Evolutionary conservation across 2,888 invertebrate species (phyloP), one percentile per base, ranked within the genome.

Genomic region (Oscheius sp.): DNA sequence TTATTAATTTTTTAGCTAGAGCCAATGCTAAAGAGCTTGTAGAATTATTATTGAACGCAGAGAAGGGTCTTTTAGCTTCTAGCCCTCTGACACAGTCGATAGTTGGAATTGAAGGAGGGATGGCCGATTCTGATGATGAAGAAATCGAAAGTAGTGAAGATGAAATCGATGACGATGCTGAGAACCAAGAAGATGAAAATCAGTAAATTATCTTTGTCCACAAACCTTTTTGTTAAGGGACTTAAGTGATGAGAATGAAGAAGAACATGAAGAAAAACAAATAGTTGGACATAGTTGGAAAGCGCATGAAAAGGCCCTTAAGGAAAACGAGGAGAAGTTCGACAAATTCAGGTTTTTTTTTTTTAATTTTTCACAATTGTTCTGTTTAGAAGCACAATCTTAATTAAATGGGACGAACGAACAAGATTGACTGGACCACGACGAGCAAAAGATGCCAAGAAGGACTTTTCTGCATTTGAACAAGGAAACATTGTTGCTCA

Each of bases 321-420:
- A 28, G n/a, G 63, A 64, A 8, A 54, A 50, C 12, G 72, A 72
- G 26, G 28, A 49, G 26, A 57, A 63, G 9, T 70, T 67, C 47
- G 67, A 69, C 17, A 64, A 71, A 28, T 75, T 73, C 66, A 70
- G 75, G 75, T 73, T 33, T 32, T 26, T 26, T 56, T 56, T 26
- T 2, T n/a, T 28, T 30, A 12, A 14, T n/a, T 6, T 20, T 56
- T 56, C 3, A 6, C 32, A 17, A 6, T 5, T 47, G 5, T 24
- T 44, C 4, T 54, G n/a, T 56, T 66, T 28, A 90, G 94, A 86
- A 91, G 95, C 85, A 87, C 90, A 0, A 91, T 92, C 8, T 91
- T 97, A 70, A 91, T 93, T 80, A 94, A 94, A 86, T 96, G 96
- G 96, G 92, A 94, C 87, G 94, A 95, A 72, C 94, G 94, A 87